Evolutionary conservation across 2,888 invertebrate species (phyloP).

Genomic region (Ernsta delagoae): DNA sequence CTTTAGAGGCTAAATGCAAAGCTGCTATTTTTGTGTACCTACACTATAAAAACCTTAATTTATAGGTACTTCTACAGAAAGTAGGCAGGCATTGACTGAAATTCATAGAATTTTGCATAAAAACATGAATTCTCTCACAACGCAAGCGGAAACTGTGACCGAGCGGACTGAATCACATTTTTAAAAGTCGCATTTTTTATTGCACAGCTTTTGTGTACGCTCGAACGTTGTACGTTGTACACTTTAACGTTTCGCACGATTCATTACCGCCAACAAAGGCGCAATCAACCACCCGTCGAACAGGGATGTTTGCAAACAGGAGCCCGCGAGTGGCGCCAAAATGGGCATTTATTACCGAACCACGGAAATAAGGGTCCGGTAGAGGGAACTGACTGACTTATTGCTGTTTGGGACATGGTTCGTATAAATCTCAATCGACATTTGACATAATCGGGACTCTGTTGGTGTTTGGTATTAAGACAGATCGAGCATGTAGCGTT

Average conservation of each 20-base stretch:
- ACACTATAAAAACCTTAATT: neutral
- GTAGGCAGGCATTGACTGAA: neutral
- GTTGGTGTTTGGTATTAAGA: too few species aligned
- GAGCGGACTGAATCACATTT: constrained; percentile 16
- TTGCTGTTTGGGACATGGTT: too few species aligned
- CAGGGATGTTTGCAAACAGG: constrained; percentile 68
- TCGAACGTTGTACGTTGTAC: constrained; percentile 30
- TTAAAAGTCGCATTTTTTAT: constrained; percentile 16
- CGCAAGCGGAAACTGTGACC: constrained; percentile 20
- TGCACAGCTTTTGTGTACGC: constrained; percentile 1
- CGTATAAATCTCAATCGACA: too few species aligned
- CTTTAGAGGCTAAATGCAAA: constrained; percentile 3
- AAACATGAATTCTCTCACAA: constrained; percentile 16
- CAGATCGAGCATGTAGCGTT: too few species aligned
- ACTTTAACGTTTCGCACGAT: constrained; percentile 44
- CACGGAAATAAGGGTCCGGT: too few species aligned
- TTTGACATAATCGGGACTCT: too few species aligned
- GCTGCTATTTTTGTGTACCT: neutral
- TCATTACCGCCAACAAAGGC: constrained; percentile 58
- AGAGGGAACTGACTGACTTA: too few species aligned
- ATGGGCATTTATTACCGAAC: constrained; percentile 39
- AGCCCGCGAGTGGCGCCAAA: constrained; percentile 58
- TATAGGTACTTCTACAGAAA: constrained; percentile 6
- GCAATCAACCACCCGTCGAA: constrained; percentile 74
- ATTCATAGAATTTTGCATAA: constrained; percentile 31